These are phyloP conservation scores for Cephonodes hylas DNA, from an alignment of 2,888 invertebrate genomes.

Conservation along the genomic window DNA sequence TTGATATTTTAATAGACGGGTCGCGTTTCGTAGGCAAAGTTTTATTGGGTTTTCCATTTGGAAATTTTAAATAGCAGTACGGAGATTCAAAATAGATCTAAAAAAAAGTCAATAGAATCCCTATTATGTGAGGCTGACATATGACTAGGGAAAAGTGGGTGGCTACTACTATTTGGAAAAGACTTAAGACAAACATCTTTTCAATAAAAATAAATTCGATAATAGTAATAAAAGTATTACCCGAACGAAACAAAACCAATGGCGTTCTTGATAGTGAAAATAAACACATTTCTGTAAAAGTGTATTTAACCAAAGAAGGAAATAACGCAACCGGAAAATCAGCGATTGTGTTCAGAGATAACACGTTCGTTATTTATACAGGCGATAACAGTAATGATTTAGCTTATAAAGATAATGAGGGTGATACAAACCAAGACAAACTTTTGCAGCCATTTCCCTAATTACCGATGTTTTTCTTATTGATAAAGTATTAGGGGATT, in stretches of 20 bases:
- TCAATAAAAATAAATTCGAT: background rate
- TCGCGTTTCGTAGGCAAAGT: background rate
- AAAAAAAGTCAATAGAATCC: too few species aligned
- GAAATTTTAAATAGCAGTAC: too few species aligned
- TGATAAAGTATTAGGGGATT: background rate
- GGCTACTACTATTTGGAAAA: too few species aligned
- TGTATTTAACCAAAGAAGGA: conserved; percentile 66
- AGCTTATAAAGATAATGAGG: conserved; percentile 70
- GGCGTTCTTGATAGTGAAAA: conserved; percentile 30
- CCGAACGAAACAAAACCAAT: background rate
- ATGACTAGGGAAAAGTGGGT: too few species aligned
- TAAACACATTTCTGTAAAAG: conserved; percentile 65
- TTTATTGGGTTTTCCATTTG: too few species aligned
- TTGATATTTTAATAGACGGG: background rate
- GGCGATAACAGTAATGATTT: conserved; percentile 74
- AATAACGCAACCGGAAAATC: conserved; percentile 67
- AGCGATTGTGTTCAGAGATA: conserved; percentile 69
- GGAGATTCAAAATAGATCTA: too few species aligned
- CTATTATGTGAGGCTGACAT: too few species aligned
- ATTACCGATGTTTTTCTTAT: background rate
- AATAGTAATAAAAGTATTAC: background rate
- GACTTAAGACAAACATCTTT: too few species aligned
- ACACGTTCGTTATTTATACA: conserved; percentile 65
- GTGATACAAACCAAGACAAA: conserved; percentile 60
- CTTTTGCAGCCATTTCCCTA: conserved; percentile 54